Evolutionary conservation across 2,797 vertebrate species (phyloP).

Genomic region (Galago senegalensis): DNA sequence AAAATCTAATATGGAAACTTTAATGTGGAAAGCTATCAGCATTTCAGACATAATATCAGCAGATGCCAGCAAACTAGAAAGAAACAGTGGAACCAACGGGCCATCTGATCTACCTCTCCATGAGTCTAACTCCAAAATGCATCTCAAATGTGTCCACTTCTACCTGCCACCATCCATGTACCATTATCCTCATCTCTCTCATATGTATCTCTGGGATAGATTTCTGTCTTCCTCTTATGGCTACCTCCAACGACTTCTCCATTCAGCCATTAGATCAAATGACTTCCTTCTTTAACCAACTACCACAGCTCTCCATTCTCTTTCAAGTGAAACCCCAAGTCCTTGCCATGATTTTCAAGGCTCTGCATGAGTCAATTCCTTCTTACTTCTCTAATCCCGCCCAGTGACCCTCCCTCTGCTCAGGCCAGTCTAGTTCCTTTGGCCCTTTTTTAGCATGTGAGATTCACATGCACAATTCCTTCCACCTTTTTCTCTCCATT

Average conservation of each 20-base stretch:
- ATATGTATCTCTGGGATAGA: background rate
- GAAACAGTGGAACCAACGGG: background rate
- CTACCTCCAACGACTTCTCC: background rate
- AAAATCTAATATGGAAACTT: conserved; percentile 32
- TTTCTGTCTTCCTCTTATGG: background rate
- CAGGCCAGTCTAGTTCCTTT: background rate
- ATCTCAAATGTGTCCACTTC: background rate
- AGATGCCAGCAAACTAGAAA: conserved; percentile 17
- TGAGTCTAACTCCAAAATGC: background rate
- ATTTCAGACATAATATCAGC: conserved; percentile 19
- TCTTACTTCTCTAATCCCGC: background rate
- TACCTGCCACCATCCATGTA: background rate
- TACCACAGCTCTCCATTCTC: background rate
- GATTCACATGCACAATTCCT: background rate
- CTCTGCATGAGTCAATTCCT: background rate
- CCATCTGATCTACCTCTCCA: background rate
- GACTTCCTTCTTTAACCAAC: conserved; percentile 27
- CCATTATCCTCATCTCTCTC: background rate
- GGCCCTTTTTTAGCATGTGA: background rate
- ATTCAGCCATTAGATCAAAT: background rate
- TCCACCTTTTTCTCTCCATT: background rate
- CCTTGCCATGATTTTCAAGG: background rate
- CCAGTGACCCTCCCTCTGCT: background rate
- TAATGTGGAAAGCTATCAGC: background rate
- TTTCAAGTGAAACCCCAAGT: background rate